Base-by-base conservation (phyloP, 2,113 vertebrate species). In the Rhea pennata region DNA sequence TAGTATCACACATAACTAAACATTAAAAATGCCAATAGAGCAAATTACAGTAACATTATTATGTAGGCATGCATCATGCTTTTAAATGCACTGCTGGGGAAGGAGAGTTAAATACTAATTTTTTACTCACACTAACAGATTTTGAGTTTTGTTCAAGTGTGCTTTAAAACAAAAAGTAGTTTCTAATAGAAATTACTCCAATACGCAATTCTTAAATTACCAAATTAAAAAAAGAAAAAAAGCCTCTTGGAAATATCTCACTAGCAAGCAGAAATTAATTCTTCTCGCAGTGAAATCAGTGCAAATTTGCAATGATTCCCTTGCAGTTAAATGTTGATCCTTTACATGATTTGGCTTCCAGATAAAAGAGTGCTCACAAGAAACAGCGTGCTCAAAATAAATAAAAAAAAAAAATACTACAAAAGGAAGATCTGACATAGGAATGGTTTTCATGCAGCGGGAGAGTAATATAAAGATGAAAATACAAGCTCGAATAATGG, bases 111-210 rank as follows among this genome's bases (percentile, higher is more conserved):
- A 93, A 54, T 82, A 78, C 4, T 67, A 92, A 14, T 40, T 79
- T 84, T 87, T 78, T 83, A 87, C 12, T 51, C 13, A 61, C 36
- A 72, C 1, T 53, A 65, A 92, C 11, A 70, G 11, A 40, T 36
- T 51, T 65, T 20, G 8, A 23, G 12, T 61, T 90, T 88, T 59
- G 15, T 69, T 80, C 15, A 72, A 64, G 24, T 40, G 53, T 8
- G 65, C 88, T 92, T 92, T 51, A 95, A 90, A 88, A 19, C 21
- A 92, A 29, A 61, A 79, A 51, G 16, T 15, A 92, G n/a, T 59
- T 92, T 88, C 53, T 72, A 71, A 54, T 33, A 83, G 7, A 39
- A 23, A 6, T 50, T 77, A 82, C 26, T 84, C 33, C 12, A 84
- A 44, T 39, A 92, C 81, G 4, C 9, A 4, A 5, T 42, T 85